These are phyloP conservation scores for Montipora efflorescens DNA, from an alignment of 64 coral and sea anemone genomes.

Conservation along the genomic window DNA sequence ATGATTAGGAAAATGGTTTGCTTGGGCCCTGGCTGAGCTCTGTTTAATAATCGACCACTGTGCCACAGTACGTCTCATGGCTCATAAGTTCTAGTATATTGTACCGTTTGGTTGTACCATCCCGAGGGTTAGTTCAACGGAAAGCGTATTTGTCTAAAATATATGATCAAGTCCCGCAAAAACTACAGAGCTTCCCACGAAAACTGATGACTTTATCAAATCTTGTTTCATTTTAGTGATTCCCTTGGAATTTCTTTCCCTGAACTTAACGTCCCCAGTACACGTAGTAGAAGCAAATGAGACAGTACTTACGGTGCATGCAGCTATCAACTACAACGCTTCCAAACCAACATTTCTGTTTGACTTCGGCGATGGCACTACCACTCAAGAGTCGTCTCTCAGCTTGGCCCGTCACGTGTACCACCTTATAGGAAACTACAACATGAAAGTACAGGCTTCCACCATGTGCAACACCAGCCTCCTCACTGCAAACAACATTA, in stretches of 20 bases:
- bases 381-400: background rate
- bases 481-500: background rate
- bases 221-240: conserved; percentile 10
- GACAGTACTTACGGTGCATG: conserved; percentile 25
- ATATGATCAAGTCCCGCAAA: background rate
- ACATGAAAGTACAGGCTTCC: conserved; percentile 36
- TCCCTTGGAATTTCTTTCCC: conserved; percentile 43
- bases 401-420: conserved; percentile 45
- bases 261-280: conserved; percentile 30
- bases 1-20: too few species aligned
- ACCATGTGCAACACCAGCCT: conserved; percentile 50
- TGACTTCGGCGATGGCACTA: conserved; percentile 62
- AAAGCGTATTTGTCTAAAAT: too few species aligned
- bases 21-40: too few species aligned
- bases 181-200: background rate
- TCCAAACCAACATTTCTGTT: conserved; percentile 39
- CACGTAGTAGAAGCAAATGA: conserved; percentile 51
- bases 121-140: too few species aligned
- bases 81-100: too few species aligned
- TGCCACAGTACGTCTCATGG: too few species aligned
- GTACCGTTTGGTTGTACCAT: too few species aligned
- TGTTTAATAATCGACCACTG: too few species aligned
- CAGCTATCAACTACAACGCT: conserved; percentile 11
- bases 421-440: conserved; percentile 28
- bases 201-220: background rate